Evolutionary conservation across 2,797 vertebrate species (phyloP).

Genomic region (Pampus argenteus): DNA sequence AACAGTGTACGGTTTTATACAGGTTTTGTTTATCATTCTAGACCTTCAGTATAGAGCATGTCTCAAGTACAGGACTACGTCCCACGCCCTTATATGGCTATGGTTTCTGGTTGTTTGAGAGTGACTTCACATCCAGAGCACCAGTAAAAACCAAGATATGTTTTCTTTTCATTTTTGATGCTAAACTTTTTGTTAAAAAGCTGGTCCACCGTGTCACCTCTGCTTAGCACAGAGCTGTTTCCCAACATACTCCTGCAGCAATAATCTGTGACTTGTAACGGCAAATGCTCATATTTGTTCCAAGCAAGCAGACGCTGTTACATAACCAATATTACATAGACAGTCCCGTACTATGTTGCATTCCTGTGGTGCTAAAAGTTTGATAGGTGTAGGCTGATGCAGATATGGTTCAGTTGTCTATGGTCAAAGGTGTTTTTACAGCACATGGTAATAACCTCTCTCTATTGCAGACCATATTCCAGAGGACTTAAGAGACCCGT

Average conservation of each 20-base stretch:
- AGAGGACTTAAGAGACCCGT: slow-evolving; percentile 95
- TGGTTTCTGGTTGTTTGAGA: slow-evolving; percentile 42
- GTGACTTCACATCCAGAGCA: slow-evolving; percentile 62
- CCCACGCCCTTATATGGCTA: slow-evolving; percentile 66
- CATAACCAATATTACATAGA: slow-evolving; percentile 41
- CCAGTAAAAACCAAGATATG: no score
- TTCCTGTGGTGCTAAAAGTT: slow-evolving; percentile 20
- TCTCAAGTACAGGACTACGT: slow-evolving; percentile 27
- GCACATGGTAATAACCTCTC: background rate
- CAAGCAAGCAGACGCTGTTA: slow-evolving; percentile 32
- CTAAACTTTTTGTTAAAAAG: slow-evolving; percentile 33
- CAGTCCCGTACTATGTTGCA: background rate
- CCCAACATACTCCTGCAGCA: background rate
- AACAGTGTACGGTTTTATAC: background rate
- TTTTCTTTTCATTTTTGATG: slow-evolving; percentile 46
- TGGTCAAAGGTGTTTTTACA: background rate
- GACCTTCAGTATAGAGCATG: slow-evolving; percentile 27
- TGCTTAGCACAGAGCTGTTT: slow-evolving; percentile 18
- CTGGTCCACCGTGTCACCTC: slow-evolving; percentile 42
- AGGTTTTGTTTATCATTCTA: slow-evolving; percentile 20
- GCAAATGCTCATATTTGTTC: slow-evolving; percentile 52
- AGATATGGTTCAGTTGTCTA: background rate
- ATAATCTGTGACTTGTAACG: slow-evolving; percentile 8
- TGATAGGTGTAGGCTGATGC: background rate
- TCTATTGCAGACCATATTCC: slow-evolving; percentile 92